A percentile compares a stretch with the other conserved stretches of the same genome.
These are phyloP conservation scores for Ochotona curzoniae DNA, from an alignment of 2,113 vertebrate species.

Conservation along the genomic window DNA sequence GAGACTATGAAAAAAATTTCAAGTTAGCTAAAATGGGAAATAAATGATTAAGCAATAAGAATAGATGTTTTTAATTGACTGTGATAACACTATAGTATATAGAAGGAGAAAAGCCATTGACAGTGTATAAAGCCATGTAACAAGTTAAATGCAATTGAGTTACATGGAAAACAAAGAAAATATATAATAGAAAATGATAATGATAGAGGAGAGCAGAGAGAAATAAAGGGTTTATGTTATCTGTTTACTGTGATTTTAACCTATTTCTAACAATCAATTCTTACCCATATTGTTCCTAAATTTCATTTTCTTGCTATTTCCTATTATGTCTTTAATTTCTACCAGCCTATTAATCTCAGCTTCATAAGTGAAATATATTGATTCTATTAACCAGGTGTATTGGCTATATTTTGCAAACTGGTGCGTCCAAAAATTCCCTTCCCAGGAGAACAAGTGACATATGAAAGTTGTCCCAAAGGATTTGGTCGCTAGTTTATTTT, in stretches of 20 bases:
- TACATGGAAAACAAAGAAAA: not conserved
- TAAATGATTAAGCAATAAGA: constrained; percentile 23
- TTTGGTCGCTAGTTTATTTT: constrained; percentile 56
- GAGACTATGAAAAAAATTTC: not conserved
- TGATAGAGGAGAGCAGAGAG: not conserved
- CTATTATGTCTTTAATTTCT: constrained; percentile 38
- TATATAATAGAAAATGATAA: not conserved
- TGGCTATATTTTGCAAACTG: constrained; percentile 54
- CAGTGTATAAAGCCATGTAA: not conserved
- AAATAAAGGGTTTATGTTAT: not conserved
- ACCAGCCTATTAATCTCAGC: constrained; percentile 32
- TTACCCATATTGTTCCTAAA: constrained; percentile 42
- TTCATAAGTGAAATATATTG: constrained; percentile 41
- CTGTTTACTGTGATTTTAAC: not conserved
- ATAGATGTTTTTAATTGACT: not conserved
- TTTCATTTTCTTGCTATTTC: constrained; percentile 44
- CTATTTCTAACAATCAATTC: not conserved
- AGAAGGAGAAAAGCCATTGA: not conserved
- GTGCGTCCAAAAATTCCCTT: constrained; percentile 42
- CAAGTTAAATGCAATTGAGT: not conserved
- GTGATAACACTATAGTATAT: not conserved
- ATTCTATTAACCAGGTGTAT: constrained; percentile 37
- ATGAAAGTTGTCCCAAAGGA: constrained; percentile 22
- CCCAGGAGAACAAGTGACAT: constrained; percentile 46
- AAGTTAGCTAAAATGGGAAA: constrained; percentile 1